A percentile compares a stretch with the other conserved stretches of the same genome.
phyloP scores from a whole-genome alignment of 1,140 invertebrate species.

The Zaprionus africanus region DNA sequence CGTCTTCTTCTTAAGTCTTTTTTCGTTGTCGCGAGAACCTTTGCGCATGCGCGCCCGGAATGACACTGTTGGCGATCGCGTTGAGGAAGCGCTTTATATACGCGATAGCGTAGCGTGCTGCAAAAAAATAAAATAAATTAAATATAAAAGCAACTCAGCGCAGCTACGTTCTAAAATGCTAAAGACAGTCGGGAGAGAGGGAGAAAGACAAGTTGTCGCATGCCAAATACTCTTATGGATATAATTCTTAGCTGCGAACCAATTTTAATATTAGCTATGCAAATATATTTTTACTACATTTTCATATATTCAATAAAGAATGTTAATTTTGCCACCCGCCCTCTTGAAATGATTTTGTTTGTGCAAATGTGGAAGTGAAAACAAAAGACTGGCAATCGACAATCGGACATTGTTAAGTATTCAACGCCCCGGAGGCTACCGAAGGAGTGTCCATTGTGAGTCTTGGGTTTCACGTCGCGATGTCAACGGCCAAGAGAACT shows the following conservation, averaged over 20 bases:
- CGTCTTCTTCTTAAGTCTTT: slow-evolving; percentile 13
- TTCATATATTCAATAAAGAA: slow-evolving; percentile 8
- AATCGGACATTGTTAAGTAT: slow-evolving; percentile 4
- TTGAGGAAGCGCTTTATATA: slow-evolving; percentile 76
- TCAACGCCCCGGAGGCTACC: slow-evolving; percentile 17
- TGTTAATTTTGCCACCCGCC: neutral
- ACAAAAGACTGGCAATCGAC: slow-evolving; percentile 49
- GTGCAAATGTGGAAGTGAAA: slow-evolving; percentile 56
- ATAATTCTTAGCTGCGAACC: neutral
- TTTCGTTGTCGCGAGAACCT: slow-evolving; percentile 47
- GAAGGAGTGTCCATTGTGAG: slow-evolving; percentile 7
- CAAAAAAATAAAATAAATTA: slow-evolving; percentile 25
- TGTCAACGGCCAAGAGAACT: slow-evolving; percentile 53
- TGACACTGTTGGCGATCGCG: slow-evolving; percentile 64
- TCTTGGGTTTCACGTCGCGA: slow-evolving; percentile 5
- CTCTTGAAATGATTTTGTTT: neutral
- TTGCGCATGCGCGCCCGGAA: slow-evolving; percentile 58
- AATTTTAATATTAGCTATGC: neutral
- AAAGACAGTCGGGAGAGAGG: slow-evolving; percentile 23
- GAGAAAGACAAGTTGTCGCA: slow-evolving; percentile 23
- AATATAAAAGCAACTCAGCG: slow-evolving; percentile 27
- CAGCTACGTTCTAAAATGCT: slow-evolving; percentile 51
- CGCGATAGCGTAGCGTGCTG: slow-evolving; percentile 35
- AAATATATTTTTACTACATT: neutral
- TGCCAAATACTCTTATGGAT: slow-evolving; percentile 26